phyloP scores from a whole-genome alignment of 2,113 vertebrate species.

The Callorhinus ursinus region DNA sequence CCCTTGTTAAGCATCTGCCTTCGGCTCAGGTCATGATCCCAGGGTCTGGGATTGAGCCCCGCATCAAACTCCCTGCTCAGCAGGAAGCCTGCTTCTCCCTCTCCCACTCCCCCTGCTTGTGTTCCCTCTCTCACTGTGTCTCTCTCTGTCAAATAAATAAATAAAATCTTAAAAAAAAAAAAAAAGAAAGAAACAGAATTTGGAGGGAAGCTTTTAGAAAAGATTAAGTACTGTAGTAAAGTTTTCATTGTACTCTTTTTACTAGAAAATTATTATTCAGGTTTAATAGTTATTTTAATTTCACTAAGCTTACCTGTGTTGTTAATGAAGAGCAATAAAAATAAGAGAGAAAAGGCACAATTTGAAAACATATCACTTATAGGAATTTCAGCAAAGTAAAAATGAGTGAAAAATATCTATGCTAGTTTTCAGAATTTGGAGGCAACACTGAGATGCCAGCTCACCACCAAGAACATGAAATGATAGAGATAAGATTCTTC shows the following conservation, averaged over 20 bases:
- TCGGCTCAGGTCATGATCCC: too few relatives aligned
- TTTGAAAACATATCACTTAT: background rate
- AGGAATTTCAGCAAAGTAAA: background rate
- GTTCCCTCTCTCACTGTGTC: too few relatives aligned
- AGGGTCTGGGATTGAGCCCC: too few relatives aligned
- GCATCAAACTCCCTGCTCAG: too few relatives aligned
- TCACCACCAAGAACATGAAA: background rate
- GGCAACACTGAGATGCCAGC: too few relatives aligned
- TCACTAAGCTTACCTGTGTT: background rate
- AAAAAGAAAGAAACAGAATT: background rate
- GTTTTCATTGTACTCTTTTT: background rate
- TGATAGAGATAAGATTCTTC: background rate
- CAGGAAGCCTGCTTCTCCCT: too few relatives aligned
- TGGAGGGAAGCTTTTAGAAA: background rate
- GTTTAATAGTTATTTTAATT: conserved; percentile 35
- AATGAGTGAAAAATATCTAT: background rate
- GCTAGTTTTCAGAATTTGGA: background rate
- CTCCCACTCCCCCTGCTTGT: too few relatives aligned
- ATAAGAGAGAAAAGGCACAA: background rate
- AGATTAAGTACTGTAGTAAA: background rate
- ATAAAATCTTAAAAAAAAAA: too few relatives aligned
- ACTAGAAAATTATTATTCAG: background rate
- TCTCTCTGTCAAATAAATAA: too few relatives aligned
- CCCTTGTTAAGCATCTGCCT: too few relatives aligned
- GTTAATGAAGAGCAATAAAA: background rate